Base-by-base conservation (phyloP, 2,888 invertebrate genomes). In the Parasteatoda lunata region DNA sequence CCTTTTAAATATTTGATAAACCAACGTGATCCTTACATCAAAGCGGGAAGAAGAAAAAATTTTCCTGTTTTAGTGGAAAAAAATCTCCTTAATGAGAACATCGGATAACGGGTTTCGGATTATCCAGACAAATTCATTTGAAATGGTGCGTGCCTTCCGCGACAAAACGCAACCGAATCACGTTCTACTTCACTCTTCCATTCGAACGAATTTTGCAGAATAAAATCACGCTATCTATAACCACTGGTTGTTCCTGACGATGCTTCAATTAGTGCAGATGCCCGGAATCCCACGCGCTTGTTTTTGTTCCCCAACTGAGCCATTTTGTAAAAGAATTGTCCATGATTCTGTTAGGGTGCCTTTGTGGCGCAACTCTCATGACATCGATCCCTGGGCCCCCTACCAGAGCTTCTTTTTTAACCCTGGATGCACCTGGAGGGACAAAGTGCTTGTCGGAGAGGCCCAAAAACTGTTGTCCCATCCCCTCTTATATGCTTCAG, bases 261-360 rank as follows among this genome's bases (percentile, higher is more conserved):
- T 49, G 45, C 78, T 77, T 78, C 84, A 84, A 84, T 84, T 84
- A 84, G 54, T 79, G 71, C 75, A 83, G 81, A 77, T 82, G 68
- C 77, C 66, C 69, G 30, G 30, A 30, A 15, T 51, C 75, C 68
- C 69, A 66, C 45, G 7, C n/a, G 11, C 13, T 54, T 75, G 75
- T 75, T 75, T 59, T 75, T 75, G 75, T 75, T 75, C 75, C 47
- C 75, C 75, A 47, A 75, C 75, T 75, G 75, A 64, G 75, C 75
- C 11, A 65, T 48, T 77, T 47, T 30, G 51, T 66, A 45, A 30
- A n/a, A 13, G 45, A 15, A 15, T 78, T 73, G 73, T 69, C 73
- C 68, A 70, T 78, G 69, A 9, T 51, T 79, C 79, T 64, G 59
- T 79, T 79, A 52, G 79, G 72, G 64, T 59, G 79, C 83, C 82